A percentile compares a stretch with the other conserved stretches of the same genome.
phyloP scores from a whole-genome alignment of 2,888 invertebrate species.

The Falcaria lacertinaria region DNA sequence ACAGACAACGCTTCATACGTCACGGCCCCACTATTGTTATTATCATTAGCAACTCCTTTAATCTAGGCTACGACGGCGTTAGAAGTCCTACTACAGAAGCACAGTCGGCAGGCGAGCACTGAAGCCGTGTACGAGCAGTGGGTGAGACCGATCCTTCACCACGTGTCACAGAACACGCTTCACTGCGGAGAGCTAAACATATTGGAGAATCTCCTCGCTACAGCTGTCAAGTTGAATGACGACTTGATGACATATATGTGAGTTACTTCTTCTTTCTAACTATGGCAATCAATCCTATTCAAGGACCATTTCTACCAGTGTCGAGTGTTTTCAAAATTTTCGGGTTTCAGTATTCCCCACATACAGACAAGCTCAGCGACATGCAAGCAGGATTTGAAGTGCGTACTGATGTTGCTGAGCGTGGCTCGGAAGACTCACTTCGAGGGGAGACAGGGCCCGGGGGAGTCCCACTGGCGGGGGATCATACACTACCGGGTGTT shows the following conservation, averaged over 20 bases:
- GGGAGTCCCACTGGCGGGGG: conserved; percentile 66
- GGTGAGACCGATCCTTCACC: conserved; percentile 31
- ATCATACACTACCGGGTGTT: conserved; percentile 74
- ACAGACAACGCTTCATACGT: no score
- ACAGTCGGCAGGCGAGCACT: conserved; percentile 19
- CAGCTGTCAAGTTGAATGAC: conserved; percentile 33
- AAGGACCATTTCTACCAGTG: no score
- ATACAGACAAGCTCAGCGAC: conserved; percentile 12
- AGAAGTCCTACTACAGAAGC: conserved; percentile 36
- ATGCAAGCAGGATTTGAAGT: conserved; percentile 44
- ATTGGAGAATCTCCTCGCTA: conserved; percentile 41
- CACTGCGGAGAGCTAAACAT: conserved; percentile 34
- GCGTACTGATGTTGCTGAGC: conserved; percentile 66
- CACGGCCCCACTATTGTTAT: no score
- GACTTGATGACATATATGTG: conserved; percentile 42
- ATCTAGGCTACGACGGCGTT: conserved; percentile 45
- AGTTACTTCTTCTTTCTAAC: no score
- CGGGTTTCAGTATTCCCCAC: conserved; percentile 19
- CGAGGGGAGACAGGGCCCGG: conserved; percentile 5
- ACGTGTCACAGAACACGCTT: conserved; percentile 14
- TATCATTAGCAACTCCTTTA: neutral
- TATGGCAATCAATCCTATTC: no score
- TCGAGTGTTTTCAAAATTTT: no score
- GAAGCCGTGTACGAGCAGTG: conserved; percentile 24
- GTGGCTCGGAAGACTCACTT: conserved; percentile 71